Evolutionary conservation across 2,888 invertebrate species (phyloP), one percentile per base, ranked within the genome.

Genomic region (Cheilosia pagana): DNA sequence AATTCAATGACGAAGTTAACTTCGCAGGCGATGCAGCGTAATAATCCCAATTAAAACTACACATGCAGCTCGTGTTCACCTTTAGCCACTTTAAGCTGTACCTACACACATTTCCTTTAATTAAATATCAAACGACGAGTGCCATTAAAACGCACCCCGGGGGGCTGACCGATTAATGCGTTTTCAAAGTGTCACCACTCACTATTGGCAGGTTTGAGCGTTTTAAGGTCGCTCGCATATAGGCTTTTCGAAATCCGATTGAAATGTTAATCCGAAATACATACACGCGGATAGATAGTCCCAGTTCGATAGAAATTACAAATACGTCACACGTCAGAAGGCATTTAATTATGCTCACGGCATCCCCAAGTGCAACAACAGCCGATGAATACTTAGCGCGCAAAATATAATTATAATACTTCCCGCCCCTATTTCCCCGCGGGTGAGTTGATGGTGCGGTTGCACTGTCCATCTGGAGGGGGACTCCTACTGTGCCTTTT

Each of bases 321-420:
- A 74, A 83, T 78, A 83, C 83, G 83, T 83, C 78, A 83, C 82
- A 82, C 83, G 78, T 83, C 68, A 83, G 68, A 70, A 83, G 43
- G 79, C 79, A 83, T 78, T 78, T 79, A 78, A 83, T 83, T 83
- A 83, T 83, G 79, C 79, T 83, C 78, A 74, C 35, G 78, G 83
- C 83, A 83, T 83, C 79, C 63, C 74, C 70, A 70, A 70, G 59
- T 67, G 53, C 63, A 52, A 70, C 74, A 74, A 83, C 74, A 68
- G 63, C 62, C 63, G 74, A 70, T 83, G 83, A 70, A 83, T 83
- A 78, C 74, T 74, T 78, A 78, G 74, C 39, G 74, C 39, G 60
- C 63, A 75, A 74, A 75, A 74, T 59, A 78, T 70, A 68, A 74
- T 79, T 75, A 74, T 70, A 70, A 59, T 60, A 70, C 79, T 83